Base-by-base conservation (phyloP, 2,797 vertebrate species). In the Eospalax fontanierii region DNA sequence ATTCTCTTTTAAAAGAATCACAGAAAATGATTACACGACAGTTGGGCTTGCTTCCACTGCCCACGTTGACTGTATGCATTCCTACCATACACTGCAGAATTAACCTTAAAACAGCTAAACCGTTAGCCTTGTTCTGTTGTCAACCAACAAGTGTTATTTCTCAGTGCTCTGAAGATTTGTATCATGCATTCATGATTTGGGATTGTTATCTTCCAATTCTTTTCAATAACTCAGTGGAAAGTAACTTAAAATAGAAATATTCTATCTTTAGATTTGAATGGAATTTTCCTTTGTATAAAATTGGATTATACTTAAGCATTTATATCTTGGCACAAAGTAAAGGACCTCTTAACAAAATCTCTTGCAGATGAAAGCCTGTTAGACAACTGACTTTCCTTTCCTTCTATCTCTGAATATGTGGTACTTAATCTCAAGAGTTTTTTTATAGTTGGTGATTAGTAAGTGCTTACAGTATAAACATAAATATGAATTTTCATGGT, bases 231-330 rank as follows among this genome's bases (percentile, higher is more conserved):
- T 86, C 78, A 95, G 61, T 87, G 66, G 38, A 81, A 92, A 89
- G 65, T 66, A 89, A 94, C 63, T 93, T 96, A 82, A 90, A 97
- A 96, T 79, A 87, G 71, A 95, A 95, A 91, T 57, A 78, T 59
- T 59, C 50, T 92, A 24, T 95, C 91, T 97, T 95, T 91, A 93
- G 16, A 89, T 61, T 18, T 63, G 84, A 57, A 68, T 38, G 89
- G 89, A 97, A 94, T 92, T 91, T 96, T 97, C 95, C 97, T 97
- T 87, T 92, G 24, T 24, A 74, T 80, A 65, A 96, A 96, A 97
- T 71, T 94, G 40, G 40, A 3, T 96, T 97, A 87, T 89, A 61
- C 21, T 92, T 80, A 97, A 93, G 19, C 63, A 82, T 68, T 76
- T 4, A 4, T 91, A 94, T 97, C 38, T 81, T 95, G 90, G 97